Evolutionary conservation across 2,797 vertebrate species (phyloP).

Genomic region (Premnoplex brunnescens): DNA sequence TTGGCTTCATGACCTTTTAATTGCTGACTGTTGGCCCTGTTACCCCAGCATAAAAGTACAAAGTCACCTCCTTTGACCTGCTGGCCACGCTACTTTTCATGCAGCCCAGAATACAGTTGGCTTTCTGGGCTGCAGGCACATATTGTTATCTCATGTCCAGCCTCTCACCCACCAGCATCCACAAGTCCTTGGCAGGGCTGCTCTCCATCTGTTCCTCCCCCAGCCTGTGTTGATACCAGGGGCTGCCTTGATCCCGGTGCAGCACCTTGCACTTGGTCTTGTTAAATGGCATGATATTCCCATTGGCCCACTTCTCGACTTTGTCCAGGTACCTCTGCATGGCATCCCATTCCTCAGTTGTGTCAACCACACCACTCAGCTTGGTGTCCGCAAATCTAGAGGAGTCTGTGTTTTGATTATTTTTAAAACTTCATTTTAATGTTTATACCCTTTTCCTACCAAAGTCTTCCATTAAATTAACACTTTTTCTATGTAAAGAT

Average conservation of each 20-base stretch:
- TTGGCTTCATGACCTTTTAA: not conserved
- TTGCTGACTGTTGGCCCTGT: not conserved
- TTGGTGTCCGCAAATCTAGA: not conserved
- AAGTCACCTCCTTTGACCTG: not conserved
- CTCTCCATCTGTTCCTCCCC: not conserved
- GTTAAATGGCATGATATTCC: not conserved
- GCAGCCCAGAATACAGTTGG: not conserved
- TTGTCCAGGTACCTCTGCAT: not conserved
- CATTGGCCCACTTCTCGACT: not conserved
- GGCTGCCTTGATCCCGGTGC: not conserved
- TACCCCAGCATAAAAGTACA: not conserved
- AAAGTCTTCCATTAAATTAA: slow-evolving; percentile 25
- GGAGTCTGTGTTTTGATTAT: not conserved
- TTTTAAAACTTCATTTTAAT: slow-evolving; percentile 17
- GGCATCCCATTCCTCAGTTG: not conserved
- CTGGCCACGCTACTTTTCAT: not conserved
- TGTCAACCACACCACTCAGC: not conserved
- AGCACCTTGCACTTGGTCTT: not conserved
- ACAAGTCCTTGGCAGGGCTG: not conserved
- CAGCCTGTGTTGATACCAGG: not conserved
- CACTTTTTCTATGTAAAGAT: not conserved
- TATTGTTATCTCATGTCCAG: not conserved
- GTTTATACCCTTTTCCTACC: not conserved
- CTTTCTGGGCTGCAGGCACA: not conserved
- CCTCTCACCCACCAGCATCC: not conserved